A percentile compares a stretch with the other conserved stretches of the same genome.
phyloP scores from a whole-genome alignment of 2,113 vertebrate species.

The Cololabis saira region DNA sequence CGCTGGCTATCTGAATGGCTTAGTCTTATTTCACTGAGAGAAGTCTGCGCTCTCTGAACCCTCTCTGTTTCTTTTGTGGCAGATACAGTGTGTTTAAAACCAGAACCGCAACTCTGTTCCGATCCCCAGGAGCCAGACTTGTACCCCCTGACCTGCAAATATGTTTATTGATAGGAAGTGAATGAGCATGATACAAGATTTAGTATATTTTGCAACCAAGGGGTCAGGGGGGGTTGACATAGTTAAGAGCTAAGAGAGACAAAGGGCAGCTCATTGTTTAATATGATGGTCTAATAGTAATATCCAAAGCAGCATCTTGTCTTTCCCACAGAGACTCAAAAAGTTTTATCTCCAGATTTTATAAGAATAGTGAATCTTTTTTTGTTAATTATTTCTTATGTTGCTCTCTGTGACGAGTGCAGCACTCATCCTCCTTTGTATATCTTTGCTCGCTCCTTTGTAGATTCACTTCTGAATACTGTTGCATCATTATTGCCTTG shows the following conservation, averaged over 20 bases:
- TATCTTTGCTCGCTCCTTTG: no score
- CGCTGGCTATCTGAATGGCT: constrained; percentile 59
- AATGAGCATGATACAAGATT: constrained; percentile 21
- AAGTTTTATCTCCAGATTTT: no score
- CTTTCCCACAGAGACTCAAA: no score
- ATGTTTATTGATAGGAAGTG: constrained; percentile 41
- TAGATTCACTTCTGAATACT: background rate
- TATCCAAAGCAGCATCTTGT: no score
- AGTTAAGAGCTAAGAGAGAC: background rate
- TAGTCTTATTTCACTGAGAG: constrained; percentile 60
- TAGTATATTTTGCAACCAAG: constrained; percentile 13
- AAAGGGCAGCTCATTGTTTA: constrained; percentile 2
- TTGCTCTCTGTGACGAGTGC: no score
- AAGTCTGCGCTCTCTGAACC: constrained; percentile 47
- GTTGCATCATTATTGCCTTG: constrained; percentile 15
- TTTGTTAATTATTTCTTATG: no score
- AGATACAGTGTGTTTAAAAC: constrained; percentile 60
- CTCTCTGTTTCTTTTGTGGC: constrained; percentile 44
- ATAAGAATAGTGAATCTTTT: no score
- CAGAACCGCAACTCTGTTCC: constrained; percentile 52
- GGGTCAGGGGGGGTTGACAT: no score
- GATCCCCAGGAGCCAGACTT: constrained; percentile 38
- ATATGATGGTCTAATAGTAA: background rate
- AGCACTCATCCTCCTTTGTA: no score
- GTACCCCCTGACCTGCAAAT: constrained; percentile 39